Conservation (phyloP, 1,140 invertebrate species). For the Saccostrea cuccullata region DNA sequence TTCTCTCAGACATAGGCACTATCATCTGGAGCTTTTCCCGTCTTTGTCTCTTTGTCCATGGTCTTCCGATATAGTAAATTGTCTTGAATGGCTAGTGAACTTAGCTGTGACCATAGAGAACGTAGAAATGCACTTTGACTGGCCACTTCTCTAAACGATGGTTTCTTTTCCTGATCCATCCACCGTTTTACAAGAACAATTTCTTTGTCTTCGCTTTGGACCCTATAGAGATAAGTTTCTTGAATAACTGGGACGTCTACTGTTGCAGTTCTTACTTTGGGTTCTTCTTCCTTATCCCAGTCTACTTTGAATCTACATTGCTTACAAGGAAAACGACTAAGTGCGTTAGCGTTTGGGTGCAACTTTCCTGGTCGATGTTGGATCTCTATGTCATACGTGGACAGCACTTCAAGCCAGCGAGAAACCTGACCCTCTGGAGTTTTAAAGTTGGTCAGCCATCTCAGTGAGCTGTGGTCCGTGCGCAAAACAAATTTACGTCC, state of each 20-base stretch:
- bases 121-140: neutral
- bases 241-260: neutral
- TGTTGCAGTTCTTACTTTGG: neutral
- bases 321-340: conserved; percentile 48
- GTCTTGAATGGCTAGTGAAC: neutral
- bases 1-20: no score
- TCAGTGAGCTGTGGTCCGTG: conserved; percentile 6
- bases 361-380: conserved; percentile 56
- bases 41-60: neutral
- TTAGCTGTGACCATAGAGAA: neutral
- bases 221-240: neutral
- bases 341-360: conserved; percentile 63
- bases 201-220: conserved; percentile 19
- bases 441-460: conserved; percentile 20
- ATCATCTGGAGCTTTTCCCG: conserved; percentile 22
- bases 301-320: neutral
- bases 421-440: conserved; percentile 28
- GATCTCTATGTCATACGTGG: conserved; percentile 59
- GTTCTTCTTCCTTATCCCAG: neutral
- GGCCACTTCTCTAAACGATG: neutral
- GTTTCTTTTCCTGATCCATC: neutral
- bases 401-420: conserved; percentile 63
- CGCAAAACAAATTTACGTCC: neutral
- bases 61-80: neutral
- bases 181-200: neutral